phyloP scores from a whole-genome alignment of 2,888 invertebrate species.

The Lepeophtheirus nordmannii region DNA sequence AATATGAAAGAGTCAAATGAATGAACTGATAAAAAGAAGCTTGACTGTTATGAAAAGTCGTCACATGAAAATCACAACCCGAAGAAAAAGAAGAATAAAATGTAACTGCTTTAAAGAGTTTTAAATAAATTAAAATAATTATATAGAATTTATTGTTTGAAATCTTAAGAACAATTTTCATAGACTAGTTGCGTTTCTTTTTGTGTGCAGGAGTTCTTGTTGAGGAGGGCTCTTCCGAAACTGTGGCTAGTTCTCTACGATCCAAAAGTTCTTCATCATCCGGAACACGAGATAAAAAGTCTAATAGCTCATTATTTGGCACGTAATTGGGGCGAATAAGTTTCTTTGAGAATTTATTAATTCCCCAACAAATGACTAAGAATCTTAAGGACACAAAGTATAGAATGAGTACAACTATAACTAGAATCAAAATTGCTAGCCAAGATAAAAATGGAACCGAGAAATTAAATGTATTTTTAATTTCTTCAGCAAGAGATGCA shows the following conservation, averaged over 20 bases:
- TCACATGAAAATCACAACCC: neutral
- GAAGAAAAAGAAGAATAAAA: neutral
- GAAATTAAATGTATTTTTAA: constrained; percentile 59
- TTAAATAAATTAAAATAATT: no score
- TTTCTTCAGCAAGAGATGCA: constrained; percentile 27
- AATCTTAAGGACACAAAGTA: constrained; percentile 19
- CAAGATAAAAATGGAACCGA: constrained; percentile 89
- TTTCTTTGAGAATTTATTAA: constrained; percentile 88
- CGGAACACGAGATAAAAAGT: constrained; percentile 82
- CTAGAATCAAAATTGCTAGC: constrained; percentile 63
- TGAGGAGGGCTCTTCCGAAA: neutral
- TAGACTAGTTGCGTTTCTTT: neutral
- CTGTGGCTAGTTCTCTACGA: constrained; percentile 27
- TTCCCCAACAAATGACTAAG: constrained; percentile 51
- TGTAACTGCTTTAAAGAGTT: no score
- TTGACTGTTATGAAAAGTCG: neutral
- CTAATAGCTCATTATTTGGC: constrained; percentile 90
- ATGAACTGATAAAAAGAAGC: no score
- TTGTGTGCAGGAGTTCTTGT: neutral
- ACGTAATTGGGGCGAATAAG: constrained; percentile 80
- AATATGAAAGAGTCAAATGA: no score
- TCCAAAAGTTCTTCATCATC: constrained; percentile 74
- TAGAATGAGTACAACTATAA: constrained; percentile 47
- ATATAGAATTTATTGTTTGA: no score
- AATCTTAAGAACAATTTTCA: no score